Percentiles rank a stretch among this genome's conserved stretches.
Evolutionary conservation across 2,113 vertebrate genomes (phyloP).

Genomic region (Oplegnathus fasciatus): DNA sequence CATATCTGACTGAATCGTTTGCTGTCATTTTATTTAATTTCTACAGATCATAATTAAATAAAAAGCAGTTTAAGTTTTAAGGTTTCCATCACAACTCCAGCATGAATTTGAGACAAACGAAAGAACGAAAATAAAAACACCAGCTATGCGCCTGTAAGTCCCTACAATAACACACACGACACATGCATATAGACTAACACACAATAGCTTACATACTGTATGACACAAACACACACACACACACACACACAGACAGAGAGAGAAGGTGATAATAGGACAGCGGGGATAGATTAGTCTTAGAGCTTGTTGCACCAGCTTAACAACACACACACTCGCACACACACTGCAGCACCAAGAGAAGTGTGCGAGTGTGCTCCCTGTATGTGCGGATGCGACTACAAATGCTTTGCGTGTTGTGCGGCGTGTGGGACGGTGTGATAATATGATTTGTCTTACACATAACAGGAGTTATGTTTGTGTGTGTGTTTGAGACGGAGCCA

Average conservation of each 20-base stretch:
- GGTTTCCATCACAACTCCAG: background rate
- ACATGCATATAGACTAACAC: background rate
- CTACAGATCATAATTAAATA: background rate
- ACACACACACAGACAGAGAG: background rate
- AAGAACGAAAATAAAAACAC: background rate
- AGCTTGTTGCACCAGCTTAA: constrained; percentile 49
- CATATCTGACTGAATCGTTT: too few relatives aligned
- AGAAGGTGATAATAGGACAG: constrained; percentile 47
- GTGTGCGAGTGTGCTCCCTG: background rate
- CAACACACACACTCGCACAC: constrained; percentile 3
- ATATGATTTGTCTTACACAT: background rate
- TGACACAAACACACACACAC: background rate
- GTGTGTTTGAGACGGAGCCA: background rate
- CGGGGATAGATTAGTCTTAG: constrained; percentile 51
- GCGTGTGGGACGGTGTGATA: background rate
- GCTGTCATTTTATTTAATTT: background rate
- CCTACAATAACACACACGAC: background rate
- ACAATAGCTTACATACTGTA: background rate
- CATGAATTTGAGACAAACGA: too few relatives aligned
- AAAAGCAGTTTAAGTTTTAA: background rate
- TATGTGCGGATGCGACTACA: background rate
- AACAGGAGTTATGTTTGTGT: background rate
- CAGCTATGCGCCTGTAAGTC: background rate
- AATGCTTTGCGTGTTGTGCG: background rate
- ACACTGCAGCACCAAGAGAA: background rate